These are phyloP conservation scores for Ypsolopha scabrella DNA, from an alignment of 2,888 invertebrate species.

Conservation along the genomic window DNA sequence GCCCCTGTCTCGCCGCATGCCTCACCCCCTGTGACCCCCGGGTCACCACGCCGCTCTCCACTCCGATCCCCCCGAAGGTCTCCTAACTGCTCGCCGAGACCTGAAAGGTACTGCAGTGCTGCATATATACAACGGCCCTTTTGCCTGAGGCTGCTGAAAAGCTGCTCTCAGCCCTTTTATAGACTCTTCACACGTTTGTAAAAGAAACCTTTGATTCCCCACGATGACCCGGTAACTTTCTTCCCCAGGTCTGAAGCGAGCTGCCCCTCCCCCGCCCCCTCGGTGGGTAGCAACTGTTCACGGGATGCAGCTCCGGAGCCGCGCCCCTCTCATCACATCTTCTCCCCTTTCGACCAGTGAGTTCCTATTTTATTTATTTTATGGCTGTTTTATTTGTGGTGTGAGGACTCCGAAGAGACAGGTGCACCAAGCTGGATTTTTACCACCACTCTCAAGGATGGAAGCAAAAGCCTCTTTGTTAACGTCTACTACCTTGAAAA, in stretches of 20 bases:
- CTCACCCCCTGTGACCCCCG: slow-evolving; percentile 52
- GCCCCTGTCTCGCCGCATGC: slow-evolving; percentile 37
- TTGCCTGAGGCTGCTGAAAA: too few species aligned
- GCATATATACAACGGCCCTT: too few species aligned
- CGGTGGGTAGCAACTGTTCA: slow-evolving; percentile 57
- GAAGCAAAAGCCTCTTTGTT: too few species aligned
- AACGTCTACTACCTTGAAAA: too few species aligned
- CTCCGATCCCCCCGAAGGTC: slow-evolving; percentile 45
- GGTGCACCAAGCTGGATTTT: too few species aligned
- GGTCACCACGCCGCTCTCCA: slow-evolving; percentile 54
- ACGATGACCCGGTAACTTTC: not conserved
- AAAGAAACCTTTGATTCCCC: too few species aligned
- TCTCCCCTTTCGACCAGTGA: slow-evolving; percentile 71
- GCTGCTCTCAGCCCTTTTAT: too few species aligned
- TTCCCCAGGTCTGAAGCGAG: slow-evolving; percentile 47
- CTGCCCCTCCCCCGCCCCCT: slow-evolving; percentile 55
- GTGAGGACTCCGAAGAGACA: not conserved
- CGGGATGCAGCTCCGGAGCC: slow-evolving; percentile 71
- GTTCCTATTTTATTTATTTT: slow-evolving; percentile 16
- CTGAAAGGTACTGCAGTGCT: slow-evolving; percentile 33
- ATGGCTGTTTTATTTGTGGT: not conserved
- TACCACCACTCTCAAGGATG: too few species aligned
- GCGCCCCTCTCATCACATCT: slow-evolving; percentile 75
- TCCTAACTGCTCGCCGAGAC: slow-evolving; percentile 47
- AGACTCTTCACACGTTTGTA: too few species aligned